These are phyloP conservation scores for Tragelaphus scriptus DNA, from an alignment of 2,113 vertebrate genomes.

Conservation along the genomic window DNA sequence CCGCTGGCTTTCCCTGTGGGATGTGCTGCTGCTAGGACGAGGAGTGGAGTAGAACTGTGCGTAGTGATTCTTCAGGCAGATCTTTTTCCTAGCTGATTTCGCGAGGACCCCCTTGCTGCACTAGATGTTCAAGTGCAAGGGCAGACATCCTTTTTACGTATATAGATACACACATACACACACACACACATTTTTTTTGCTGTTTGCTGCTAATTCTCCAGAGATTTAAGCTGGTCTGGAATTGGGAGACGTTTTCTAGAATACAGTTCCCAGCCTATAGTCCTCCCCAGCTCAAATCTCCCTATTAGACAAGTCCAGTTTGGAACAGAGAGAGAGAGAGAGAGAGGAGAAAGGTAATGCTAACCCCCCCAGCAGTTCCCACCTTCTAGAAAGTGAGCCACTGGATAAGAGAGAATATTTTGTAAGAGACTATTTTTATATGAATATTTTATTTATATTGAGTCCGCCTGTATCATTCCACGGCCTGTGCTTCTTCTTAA, in stretches of 20 bases:
- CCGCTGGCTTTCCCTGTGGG: conserved; percentile 75
- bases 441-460: conserved; percentile 95
- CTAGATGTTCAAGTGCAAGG: conserved; percentile 76
- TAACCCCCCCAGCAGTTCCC: conserved; percentile 82
- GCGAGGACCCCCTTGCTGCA: conserved; percentile 68
- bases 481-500: conserved; percentile 79
- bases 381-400: conserved; percentile 85
- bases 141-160: conserved; percentile 68
- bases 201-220: conserved; percentile 95
- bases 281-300: conserved; percentile 52
- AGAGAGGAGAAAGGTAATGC: conserved; percentile 19
- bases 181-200: conserved; percentile 71
- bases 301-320: conserved; percentile 72
- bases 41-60: conserved; percentile 81
- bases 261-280: not conserved
- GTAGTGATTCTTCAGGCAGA: conserved; percentile 76
- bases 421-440: conserved; percentile 99
- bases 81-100: conserved; percentile 79
- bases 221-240: conserved; percentile 81
- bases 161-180: conserved; percentile 10
- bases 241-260: conserved; percentile 76
- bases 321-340: conserved; percentile 38
- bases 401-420: conserved; percentile 94
- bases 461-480: conserved; percentile 81
- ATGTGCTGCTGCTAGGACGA: conserved; percentile 70